Evolutionary conservation across 2,797 vertebrate species (phyloP).

Genomic region (Lacerta viridis): DNA sequence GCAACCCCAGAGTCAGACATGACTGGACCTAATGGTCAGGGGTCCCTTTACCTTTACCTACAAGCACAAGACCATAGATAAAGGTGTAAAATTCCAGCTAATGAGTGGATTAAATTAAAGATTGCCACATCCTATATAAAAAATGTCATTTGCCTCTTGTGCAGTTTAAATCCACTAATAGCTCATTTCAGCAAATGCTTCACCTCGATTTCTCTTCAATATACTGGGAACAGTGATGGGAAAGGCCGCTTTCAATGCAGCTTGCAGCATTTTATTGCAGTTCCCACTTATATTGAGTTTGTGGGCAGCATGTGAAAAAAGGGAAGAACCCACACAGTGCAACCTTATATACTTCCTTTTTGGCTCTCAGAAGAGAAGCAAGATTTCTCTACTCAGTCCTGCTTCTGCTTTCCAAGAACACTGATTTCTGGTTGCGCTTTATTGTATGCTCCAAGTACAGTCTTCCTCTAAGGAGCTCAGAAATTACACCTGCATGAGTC

Average conservation of each 20-base stretch:
- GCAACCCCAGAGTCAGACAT: too few species aligned
- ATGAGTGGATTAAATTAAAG: neutral
- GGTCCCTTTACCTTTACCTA: too few species aligned
- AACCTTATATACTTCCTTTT: neutral
- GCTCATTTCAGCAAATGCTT: neutral
- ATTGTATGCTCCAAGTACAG: neutral
- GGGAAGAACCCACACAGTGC: neutral
- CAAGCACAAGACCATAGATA: neutral
- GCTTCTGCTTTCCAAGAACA: neutral
- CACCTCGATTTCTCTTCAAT: neutral
- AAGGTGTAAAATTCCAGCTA: neutral
- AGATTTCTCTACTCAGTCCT: neutral
- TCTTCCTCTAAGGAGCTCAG: neutral
- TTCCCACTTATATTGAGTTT: neutral
- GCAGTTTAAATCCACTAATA: neutral
- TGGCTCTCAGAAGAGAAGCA: neutral
- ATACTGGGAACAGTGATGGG: too few species aligned
- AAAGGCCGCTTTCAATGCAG: too few species aligned
- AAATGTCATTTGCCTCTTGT: neutral
- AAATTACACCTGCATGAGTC: too few species aligned
- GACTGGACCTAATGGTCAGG: too few species aligned
- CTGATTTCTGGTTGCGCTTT: too few species aligned
- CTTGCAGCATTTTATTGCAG: too few species aligned
- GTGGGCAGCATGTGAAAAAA: neutral
- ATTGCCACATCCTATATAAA: neutral